Evolutionary conservation across 2,797 vertebrate genomes (phyloP).

Genomic region (Arnoldichthys spilopterus): DNA sequence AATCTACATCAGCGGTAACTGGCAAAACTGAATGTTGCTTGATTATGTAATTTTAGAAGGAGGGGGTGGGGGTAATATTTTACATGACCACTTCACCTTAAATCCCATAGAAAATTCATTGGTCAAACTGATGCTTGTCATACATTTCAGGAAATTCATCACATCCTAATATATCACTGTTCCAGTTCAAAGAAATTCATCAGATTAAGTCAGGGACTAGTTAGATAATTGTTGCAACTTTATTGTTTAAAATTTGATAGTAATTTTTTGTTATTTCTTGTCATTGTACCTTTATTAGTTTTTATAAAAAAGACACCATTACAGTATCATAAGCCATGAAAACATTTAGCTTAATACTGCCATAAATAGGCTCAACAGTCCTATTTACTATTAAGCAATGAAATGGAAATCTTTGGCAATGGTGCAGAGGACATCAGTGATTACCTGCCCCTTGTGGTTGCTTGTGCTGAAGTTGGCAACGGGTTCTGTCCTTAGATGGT

Average conservation of each 20-base stretch:
- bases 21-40: not conserved
- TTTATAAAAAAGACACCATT: not conserved
- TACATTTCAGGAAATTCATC: not conserved
- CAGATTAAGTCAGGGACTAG: too few relatives aligned
- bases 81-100: not conserved
- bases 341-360: not conserved
- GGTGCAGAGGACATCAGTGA: not conserved
- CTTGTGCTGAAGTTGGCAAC: conserved; percentile 38
- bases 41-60: not conserved
- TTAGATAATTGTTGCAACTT: too few relatives aligned
- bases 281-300: not conserved
- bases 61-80: not conserved
- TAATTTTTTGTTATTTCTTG: not conserved
- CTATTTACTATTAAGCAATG: not conserved
- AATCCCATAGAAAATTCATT: not conserved
- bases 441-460: conserved; percentile 33
- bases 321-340: not conserved
- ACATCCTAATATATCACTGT: too few relatives aligned
- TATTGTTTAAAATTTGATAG: not conserved
- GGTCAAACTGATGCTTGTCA: not conserved
- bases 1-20: not conserved
- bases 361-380: not conserved
- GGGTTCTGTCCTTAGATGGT: conserved; percentile 16
- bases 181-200: too few relatives aligned
- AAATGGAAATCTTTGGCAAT: not conserved